These are phyloP conservation scores for Ypsolopha sequella DNA, from an alignment of 2,888 invertebrate genomes.

Conservation along the genomic window DNA sequence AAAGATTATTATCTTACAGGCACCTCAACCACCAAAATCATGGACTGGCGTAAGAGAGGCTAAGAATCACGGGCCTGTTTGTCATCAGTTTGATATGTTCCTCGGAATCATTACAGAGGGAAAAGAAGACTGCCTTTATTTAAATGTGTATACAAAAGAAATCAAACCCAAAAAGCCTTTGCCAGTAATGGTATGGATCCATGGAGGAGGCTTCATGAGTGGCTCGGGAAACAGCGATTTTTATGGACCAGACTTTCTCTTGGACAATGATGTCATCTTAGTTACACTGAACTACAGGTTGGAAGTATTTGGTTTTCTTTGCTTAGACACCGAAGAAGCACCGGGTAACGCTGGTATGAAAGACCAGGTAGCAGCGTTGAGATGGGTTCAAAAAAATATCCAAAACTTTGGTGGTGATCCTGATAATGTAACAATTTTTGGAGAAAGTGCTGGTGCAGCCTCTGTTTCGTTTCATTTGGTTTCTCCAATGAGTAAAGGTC, in stretches of 20 bases:
- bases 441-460: slow-evolving; percentile 49
- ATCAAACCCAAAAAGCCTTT: slow-evolving; percentile 20
- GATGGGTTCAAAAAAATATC: slow-evolving; percentile 50
- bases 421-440: slow-evolving; percentile 51
- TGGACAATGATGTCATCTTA: slow-evolving; percentile 38
- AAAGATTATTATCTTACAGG: slow-evolving; percentile 22
- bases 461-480: slow-evolving; percentile 38
- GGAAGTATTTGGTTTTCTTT: slow-evolving; percentile 44
- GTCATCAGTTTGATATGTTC: slow-evolving; percentile 26
- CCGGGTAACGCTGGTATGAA: slow-evolving; percentile 61
- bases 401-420: slow-evolving; percentile 46
- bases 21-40: slow-evolving; percentile 32
- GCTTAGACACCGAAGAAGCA: slow-evolving; percentile 41
- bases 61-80: slow-evolving; percentile 31
- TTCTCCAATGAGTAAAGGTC: slow-evolving; percentile 52
- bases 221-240: slow-evolving; percentile 37
- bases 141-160: slow-evolving; percentile 49
- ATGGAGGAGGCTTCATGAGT: slow-evolving; percentile 39
- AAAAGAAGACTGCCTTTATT: slow-evolving; percentile 48
- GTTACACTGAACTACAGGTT: slow-evolving; percentile 55
- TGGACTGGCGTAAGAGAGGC: slow-evolving; percentile 46
- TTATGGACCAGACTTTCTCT: slow-evolving; percentile 46
- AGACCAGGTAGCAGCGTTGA: slow-evolving; percentile 51
- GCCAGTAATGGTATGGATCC: slow-evolving; percentile 51
- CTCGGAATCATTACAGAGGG: slow-evolving; percentile 19